Conservation (phyloP, 2,797 vertebrate genomes). For the Champsocephalus esox region DNA sequence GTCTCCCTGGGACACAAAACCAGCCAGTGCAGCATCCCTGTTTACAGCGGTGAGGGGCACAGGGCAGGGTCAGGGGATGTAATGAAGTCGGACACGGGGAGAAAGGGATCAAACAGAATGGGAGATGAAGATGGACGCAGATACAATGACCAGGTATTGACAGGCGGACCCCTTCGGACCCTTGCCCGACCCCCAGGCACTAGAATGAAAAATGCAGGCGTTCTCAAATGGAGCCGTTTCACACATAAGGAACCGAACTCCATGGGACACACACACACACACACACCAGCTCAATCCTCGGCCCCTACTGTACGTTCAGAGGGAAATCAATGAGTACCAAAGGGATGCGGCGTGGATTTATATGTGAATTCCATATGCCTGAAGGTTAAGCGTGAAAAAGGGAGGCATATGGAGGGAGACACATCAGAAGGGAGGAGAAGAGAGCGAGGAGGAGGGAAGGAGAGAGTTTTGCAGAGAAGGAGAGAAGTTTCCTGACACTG, state of each 20-base stretch:
- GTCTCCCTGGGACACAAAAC: constrained; percentile 51
- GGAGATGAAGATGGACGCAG: constrained; percentile 79
- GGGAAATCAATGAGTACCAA: constrained; percentile 76
- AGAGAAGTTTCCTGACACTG: constrained; percentile 67
- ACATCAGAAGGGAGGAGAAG: constrained; percentile 47
- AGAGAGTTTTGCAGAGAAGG: constrained; percentile 58
- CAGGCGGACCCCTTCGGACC: constrained; percentile 64
- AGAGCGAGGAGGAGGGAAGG: constrained; percentile 48
- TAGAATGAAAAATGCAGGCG: constrained; percentile 71
- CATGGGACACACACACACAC: constrained; percentile 43
- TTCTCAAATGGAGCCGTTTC: constrained; percentile 68
- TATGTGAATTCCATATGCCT: constrained; percentile 75
- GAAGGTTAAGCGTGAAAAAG: constrained; percentile 76
- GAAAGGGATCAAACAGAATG: constrained; percentile 83
- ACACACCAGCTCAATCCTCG: constrained; percentile 37
- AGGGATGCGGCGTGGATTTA: constrained; percentile 66
- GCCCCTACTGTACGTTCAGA: constrained; percentile 61
- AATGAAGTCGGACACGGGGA: constrained; percentile 72
- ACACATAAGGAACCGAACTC: constrained; percentile 57
- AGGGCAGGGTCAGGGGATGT: constrained; percentile 71
- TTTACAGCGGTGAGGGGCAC: constrained; percentile 43
- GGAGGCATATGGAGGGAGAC: constrained; percentile 53
- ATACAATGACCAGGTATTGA: constrained; percentile 84
- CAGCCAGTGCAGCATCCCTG: constrained; percentile 32
- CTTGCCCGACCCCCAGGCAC: constrained; percentile 64